Base-by-base conservation (phyloP, 2,888 invertebrate genomes). In the Slavum lentiscoides region DNA sequence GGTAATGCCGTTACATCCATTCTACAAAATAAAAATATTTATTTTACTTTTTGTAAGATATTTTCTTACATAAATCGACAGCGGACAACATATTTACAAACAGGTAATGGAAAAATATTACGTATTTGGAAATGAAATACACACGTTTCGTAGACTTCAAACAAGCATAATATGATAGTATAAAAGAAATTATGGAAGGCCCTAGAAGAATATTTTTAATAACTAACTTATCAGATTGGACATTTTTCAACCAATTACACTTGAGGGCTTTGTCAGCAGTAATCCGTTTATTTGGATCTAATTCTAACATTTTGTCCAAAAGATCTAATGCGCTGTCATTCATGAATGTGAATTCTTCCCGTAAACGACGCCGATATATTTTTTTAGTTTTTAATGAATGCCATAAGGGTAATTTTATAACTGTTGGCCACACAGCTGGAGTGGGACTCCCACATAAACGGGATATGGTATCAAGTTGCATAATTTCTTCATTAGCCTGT, bases 401-500 rank as follows among this genome's bases (percentile, higher is more conserved):
- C 91, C 95, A 99, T 6, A 94, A 90, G 0, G 98, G 98, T 84
- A 99, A 89, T 86, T 94, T 93, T 83, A 96, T 95, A 72, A 99
- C 97, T 86, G 93, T 91, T 13, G 98, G 98, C 98, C 98, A 99
- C 61, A 95, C 95, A 66, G 96, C 96, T 0, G 98, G 97, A 61
- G 94, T 92, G 0, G 98, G 98, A 0, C 97, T 95, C 23, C 98
- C 99, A 88, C 99, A 99, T 37, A 95, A 90, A 82, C 93, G 89
- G 0, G 97, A 96, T 85, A 99, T 99, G 87, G 94, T 91, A 86
- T 98, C 98, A 84, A 99, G 87, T 86, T 98, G 98, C 88, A 93
- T 92, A 90, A 96, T 90, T 88, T 99, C 98, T 76, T 93, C 90
- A 86, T 94, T 95, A 0, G 96, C 98, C 92, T 95, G 89, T 13